A percentile compares a stretch with the other conserved stretches of the same genome.
Evolutionary conservation across 2,113 vertebrate species (phyloP).

Genomic region (Tilapia sparmanii): DNA sequence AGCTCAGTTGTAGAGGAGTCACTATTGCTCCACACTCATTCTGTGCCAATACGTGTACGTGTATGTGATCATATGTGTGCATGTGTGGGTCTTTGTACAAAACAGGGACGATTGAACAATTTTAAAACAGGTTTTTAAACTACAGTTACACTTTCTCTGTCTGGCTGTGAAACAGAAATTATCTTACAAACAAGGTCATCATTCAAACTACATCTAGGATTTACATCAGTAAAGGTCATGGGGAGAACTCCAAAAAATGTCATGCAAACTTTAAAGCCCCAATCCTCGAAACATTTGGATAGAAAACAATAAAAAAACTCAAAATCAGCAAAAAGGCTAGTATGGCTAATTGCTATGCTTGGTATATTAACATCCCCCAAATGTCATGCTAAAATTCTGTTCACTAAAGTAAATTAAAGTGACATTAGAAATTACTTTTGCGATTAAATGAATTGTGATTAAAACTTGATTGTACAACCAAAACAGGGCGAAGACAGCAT

Average conservation of each 20-base stretch:
- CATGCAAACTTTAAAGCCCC: conserved; percentile 15
- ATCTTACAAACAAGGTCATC: neutral
- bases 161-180: neutral
- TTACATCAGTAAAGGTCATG: conserved; percentile 9
- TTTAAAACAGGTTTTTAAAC: conserved; percentile 16
- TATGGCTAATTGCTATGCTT: neutral
- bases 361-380: neutral
- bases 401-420: neutral
- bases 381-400: neutral
- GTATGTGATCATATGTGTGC: neutral
- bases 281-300: neutral
- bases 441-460: neutral
- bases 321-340: neutral
- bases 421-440: neutral
- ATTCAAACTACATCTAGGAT: conserved; percentile 18
- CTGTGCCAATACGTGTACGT: conserved; percentile 13
- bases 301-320: neutral
- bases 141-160: conserved; percentile 14
- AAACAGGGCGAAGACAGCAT: neutral
- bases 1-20: conserved; percentile 4
- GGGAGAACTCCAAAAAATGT: neutral
- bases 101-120: neutral
- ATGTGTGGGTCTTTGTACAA: conserved; percentile 6
- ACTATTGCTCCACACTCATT: conserved; percentile 27
- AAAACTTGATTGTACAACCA: neutral